Percentiles rank a stretch among this genome's conserved stretches.
Conservation (phyloP, 2,888 invertebrate genomes). For the Bombylius discolor region DNA sequence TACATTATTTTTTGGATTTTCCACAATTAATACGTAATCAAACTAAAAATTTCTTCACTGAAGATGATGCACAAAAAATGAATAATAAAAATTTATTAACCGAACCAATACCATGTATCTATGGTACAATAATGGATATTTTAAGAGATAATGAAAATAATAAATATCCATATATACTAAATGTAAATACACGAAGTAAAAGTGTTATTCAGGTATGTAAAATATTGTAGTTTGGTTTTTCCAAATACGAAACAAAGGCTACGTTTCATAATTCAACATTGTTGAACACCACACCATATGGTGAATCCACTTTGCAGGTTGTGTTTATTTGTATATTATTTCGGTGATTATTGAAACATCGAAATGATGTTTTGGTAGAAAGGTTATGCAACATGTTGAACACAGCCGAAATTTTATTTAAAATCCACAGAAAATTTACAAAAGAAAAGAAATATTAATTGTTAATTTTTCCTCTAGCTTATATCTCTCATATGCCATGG, state of each 20-base stretch:
- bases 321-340: no score
- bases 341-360: no score
- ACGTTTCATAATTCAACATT: no score
- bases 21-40: constrained; percentile 45
- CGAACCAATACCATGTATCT: constrained; percentile 49
- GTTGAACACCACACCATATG: no score
- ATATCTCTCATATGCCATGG: constrained; percentile 29
- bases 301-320: no score
- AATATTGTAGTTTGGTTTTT: no score
- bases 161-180: constrained; percentile 58
- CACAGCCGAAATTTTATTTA: no score
- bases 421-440: no score
- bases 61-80: constrained; percentile 45
- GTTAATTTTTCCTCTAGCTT: constrained; percentile 18
- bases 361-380: no score
- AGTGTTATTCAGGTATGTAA: constrained; percentile 58
- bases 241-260: no score
- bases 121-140: constrained; percentile 54
- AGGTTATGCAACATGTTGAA: no score
- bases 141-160: constrained; percentile 41
- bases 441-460: not conserved
- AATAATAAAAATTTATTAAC: constrained; percentile 39
- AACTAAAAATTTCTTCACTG: constrained; percentile 26
- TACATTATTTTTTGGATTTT: constrained; percentile 78
- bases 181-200: constrained; percentile 58